phyloP scores from a whole-genome alignment of 2,888 invertebrate genomes.

The Euspilapteryx auroguttella region DNA sequence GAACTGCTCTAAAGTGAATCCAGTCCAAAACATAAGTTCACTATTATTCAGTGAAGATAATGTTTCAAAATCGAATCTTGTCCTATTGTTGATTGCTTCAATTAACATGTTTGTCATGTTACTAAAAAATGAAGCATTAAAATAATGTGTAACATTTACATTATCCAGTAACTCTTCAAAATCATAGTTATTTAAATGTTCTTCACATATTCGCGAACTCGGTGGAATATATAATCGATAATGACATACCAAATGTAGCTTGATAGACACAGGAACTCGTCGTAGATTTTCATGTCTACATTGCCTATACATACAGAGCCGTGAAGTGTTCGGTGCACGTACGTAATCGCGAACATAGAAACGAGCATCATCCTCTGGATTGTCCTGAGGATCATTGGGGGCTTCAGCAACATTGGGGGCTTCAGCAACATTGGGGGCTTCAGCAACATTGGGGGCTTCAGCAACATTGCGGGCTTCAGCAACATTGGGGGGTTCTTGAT shows the following conservation, averaged over 20 bases:
- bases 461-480: too few relatives aligned
- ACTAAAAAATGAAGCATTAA: slow-evolving; percentile 6
- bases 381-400: slow-evolving; percentile 2
- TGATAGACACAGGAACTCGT: slow-evolving; percentile 5
- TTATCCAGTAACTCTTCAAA: slow-evolving; percentile 6
- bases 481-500: too few relatives aligned
- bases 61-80: slow-evolving; percentile 6
- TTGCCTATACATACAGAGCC: slow-evolving; percentile 3
- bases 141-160: slow-evolving; percentile 6
- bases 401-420: background rate
- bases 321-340: slow-evolving; percentile 5
- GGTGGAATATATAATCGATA: slow-evolving; percentile 7
- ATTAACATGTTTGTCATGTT: slow-evolving; percentile 4
- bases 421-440: slow-evolving; percentile 1
- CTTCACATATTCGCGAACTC: slow-evolving; percentile 6
- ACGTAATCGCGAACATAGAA: slow-evolving; percentile 5
- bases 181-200: slow-evolving; percentile 5
- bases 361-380: background rate
- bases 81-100: slow-evolving; percentile 5
- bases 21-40: slow-evolving; percentile 4
- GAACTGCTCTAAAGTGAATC: slow-evolving; percentile 2
- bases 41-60: slow-evolving; percentile 1
- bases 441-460: background rate
- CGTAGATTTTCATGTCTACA: slow-evolving; percentile 4
- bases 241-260: slow-evolving; percentile 6